These are phyloP conservation scores for Sycophila sp. DNA, from an alignment of 1,140 invertebrate species.

Conservation along the genomic window DNA sequence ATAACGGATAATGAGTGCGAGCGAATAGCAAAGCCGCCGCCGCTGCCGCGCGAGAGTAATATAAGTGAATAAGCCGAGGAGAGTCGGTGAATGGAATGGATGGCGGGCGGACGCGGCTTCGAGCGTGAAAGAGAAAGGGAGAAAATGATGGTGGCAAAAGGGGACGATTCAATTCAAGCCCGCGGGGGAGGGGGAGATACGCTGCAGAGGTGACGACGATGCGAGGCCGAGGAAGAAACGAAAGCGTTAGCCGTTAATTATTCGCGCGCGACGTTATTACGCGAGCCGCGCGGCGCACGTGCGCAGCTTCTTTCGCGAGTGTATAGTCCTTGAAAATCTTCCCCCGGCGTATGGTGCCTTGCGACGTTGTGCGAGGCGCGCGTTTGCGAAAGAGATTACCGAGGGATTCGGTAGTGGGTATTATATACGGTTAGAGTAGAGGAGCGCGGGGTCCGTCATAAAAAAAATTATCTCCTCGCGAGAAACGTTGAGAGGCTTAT, in stretches of 20 bases:
- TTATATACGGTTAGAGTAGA: too few relatives aligned
- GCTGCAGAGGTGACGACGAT: constrained; percentile 8
- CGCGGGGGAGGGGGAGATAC: constrained; percentile 24
- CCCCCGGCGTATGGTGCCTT: too few relatives aligned
- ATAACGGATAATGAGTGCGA: constrained; percentile 3
- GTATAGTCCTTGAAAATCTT: constrained; percentile 19
- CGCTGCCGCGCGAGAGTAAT: neutral
- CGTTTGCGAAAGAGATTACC: too few relatives aligned
- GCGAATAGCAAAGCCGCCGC: neutral
- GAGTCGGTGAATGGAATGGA: constrained; percentile 40
- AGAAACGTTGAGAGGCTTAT: too few relatives aligned
- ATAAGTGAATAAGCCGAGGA: constrained; percentile 38
- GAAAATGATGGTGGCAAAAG: constrained; percentile 19
- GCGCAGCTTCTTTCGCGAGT: constrained; percentile 1
- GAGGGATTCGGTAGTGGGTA: too few relatives aligned
- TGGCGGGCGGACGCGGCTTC: neutral
- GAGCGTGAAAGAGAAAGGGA: constrained; percentile 23
- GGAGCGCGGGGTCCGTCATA: too few relatives aligned
- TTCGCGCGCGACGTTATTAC: constrained; percentile 18
- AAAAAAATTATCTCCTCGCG: too few relatives aligned
- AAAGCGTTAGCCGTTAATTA: constrained; percentile 30
- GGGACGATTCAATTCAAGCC: neutral
- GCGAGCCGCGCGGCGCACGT: neutral
- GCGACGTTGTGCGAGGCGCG: too few relatives aligned
- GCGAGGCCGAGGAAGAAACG: constrained; percentile 26